phyloP scores from a whole-genome alignment of 23 tunicate species.

The Aplidium turbinatum region DNA sequence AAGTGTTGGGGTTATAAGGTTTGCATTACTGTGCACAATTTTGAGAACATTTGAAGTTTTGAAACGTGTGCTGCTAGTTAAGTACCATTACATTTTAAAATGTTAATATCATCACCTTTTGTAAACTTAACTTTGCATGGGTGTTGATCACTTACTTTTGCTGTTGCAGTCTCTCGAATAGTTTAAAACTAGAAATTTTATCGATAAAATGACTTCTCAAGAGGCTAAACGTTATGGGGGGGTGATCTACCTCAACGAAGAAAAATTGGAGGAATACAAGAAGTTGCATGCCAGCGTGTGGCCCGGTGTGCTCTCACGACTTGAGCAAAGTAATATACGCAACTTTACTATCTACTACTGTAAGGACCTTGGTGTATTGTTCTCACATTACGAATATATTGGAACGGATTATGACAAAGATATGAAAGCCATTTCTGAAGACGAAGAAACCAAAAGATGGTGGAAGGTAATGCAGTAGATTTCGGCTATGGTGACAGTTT shows the following conservation, averaged over 20 bases:
- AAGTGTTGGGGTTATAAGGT: no score
- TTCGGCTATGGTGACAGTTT: no score
- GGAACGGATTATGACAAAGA: constrained; percentile 69
- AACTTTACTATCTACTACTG: constrained; percentile 88
- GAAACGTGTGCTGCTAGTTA: no score
- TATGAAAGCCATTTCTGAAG: constrained; percentile 69
- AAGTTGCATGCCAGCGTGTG: constrained; percentile 74
- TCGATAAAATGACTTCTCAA: constrained; percentile 30
- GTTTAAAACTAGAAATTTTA: not conserved
- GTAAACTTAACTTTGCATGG: no score
- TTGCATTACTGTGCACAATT: no score
- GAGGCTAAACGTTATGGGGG: constrained; percentile 66
- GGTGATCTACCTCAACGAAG: constrained; percentile 55
- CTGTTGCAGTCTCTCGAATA: no score
- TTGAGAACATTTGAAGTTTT: no score
- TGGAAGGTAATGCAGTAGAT: no score
- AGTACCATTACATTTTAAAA: no score
- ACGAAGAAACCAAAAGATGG: constrained; percentile 71
- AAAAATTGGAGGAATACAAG: constrained; percentile 80
- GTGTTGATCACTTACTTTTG: no score
- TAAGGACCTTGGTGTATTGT: constrained; percentile 74
- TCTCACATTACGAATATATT: constrained; percentile 86
- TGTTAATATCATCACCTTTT: no score
- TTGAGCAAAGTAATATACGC: constrained; percentile 76
- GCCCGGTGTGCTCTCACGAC: constrained; percentile 69